Percentiles rank a stretch among this genome's conserved stretches.
Conservation (phyloP, 2,797 vertebrate species). For the Acanthurus lineatus region DNA sequence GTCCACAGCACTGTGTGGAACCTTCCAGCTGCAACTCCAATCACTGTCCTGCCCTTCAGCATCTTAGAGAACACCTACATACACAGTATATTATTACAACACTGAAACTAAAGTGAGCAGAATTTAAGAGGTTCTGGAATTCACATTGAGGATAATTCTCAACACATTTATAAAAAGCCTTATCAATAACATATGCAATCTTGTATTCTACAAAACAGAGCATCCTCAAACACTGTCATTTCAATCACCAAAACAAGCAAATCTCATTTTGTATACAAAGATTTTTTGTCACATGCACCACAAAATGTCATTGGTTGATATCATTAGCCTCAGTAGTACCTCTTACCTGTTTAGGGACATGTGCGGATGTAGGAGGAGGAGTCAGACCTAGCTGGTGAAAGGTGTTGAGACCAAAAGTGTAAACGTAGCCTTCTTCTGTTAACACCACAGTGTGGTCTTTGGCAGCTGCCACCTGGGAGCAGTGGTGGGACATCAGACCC, state of each 20-base stretch:
- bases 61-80: conserved; percentile 93
- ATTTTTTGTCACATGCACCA: not conserved
- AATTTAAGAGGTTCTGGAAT: not conserved
- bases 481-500: conserved; percentile 91
- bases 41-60: conserved; percentile 92
- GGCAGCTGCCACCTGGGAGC: conserved; percentile 93
- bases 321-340: not conserved
- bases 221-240: too few species aligned
- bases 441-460: conserved; percentile 97
- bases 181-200: not conserved
- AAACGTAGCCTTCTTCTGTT: conserved; percentile 95
- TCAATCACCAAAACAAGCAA: not conserved
- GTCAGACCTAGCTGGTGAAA: conserved; percentile 94
- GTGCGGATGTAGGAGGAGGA: conserved; percentile 90
- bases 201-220: not conserved
- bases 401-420: conserved; percentile 95
- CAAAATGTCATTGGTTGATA: not conserved
- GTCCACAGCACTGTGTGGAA: conserved; percentile 99
- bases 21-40: conserved; percentile 95
- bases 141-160: not conserved
- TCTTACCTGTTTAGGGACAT: conserved; percentile 94
- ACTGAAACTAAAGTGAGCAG: not conserved
- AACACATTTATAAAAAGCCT: not conserved
- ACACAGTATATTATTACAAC: conserved; percentile 16
- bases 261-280: not conserved